Percentiles rank a stretch among this genome's conserved stretches.
Conservation (phyloP, 2,797 vertebrate species). For the Ctenopoma kingsleyae region DNA sequence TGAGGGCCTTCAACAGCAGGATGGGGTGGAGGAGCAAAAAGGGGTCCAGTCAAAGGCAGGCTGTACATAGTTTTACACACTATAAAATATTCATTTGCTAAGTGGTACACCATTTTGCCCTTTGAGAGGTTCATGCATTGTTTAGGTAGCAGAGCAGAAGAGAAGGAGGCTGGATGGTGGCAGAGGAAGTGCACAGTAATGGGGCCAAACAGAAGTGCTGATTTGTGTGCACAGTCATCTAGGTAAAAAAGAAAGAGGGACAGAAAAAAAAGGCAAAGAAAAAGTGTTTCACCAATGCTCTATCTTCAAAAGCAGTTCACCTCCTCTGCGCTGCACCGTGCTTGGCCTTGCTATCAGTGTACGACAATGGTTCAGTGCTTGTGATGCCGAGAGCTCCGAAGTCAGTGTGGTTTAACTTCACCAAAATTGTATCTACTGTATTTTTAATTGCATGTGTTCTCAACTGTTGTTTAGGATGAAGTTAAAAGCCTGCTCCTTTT, state of each 20-base stretch:
- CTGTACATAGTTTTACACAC: conserved; percentile 79
- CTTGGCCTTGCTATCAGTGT: conserved; percentile 15
- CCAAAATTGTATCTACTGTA: conserved; percentile 38
- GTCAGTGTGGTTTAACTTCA: conserved; percentile 20
- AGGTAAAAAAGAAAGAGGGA: conserved; percentile 30
- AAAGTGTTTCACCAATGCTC: conserved; percentile 35
- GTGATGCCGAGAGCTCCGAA: conserved; percentile 7
- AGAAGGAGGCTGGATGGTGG: conserved; percentile 61
- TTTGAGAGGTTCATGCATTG: conserved; percentile 91
- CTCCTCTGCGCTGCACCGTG: conserved; percentile 15
- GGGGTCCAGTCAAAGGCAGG: conserved; percentile 51
- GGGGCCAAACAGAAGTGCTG: conserved; percentile 74
- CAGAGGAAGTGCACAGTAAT: conserved; percentile 70
- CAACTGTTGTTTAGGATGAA: conserved; percentile 25
- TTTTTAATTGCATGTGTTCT: conserved; percentile 58
- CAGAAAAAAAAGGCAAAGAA: conserved; percentile 10
- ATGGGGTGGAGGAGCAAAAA: conserved; percentile 24
- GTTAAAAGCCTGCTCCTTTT: conserved; percentile 36
- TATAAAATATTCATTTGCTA: conserved; percentile 98
- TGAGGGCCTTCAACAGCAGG: conserved; percentile 5
- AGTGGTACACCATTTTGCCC: conserved; percentile 95
- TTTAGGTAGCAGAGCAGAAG: conserved; percentile 82
- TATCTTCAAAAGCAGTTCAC: conserved; percentile 46
- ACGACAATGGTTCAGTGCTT: background rate
- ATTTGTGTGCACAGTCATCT: conserved; percentile 73